Percentiles rank a stretch among this genome's conserved stretches.
Evolutionary conservation across 1,140 invertebrate genomes (phyloP).

Genomic region (Listronotus bonariensis): DNA sequence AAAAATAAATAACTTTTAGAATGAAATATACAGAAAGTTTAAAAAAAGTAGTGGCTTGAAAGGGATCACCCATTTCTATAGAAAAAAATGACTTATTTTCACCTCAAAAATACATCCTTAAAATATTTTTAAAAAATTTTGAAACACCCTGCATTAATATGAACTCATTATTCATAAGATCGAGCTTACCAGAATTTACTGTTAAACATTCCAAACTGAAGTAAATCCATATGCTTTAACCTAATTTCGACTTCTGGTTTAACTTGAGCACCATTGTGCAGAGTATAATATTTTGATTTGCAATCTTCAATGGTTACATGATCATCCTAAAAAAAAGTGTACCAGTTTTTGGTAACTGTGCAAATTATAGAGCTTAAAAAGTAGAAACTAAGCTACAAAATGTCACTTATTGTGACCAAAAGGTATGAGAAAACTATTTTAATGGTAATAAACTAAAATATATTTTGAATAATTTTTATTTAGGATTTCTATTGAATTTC

Average conservation of each 20-base stretch:
- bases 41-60: no score
- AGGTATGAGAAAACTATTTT: background rate
- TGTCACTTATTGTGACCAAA: background rate
- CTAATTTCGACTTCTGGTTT: constrained; percentile 43
- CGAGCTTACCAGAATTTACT: constrained; percentile 48
- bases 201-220: constrained; percentile 61
- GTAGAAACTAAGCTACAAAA: background rate
- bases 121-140: no score
- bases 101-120: no score
- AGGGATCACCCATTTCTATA: no score
- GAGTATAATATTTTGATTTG: constrained; percentile 63
- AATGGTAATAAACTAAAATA: background rate
- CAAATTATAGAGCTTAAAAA: no score
- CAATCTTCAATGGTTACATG: constrained; percentile 57
- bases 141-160: no score
- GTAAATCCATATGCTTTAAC: constrained; percentile 56
- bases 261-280: constrained; percentile 55
- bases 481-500: no score
- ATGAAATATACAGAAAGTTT: no score
- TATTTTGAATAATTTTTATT: no score
- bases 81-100: no score
- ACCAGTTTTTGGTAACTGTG: no score
- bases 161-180: background rate
- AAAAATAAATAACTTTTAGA: no score
- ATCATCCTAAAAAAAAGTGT: constrained; percentile 36